A percentile compares a stretch with the other conserved stretches of the same genome.
These are phyloP conservation scores for Macroramphosus scolopax DNA, from an alignment of 2,797 vertebrate species.

Conservation along the genomic window DNA sequence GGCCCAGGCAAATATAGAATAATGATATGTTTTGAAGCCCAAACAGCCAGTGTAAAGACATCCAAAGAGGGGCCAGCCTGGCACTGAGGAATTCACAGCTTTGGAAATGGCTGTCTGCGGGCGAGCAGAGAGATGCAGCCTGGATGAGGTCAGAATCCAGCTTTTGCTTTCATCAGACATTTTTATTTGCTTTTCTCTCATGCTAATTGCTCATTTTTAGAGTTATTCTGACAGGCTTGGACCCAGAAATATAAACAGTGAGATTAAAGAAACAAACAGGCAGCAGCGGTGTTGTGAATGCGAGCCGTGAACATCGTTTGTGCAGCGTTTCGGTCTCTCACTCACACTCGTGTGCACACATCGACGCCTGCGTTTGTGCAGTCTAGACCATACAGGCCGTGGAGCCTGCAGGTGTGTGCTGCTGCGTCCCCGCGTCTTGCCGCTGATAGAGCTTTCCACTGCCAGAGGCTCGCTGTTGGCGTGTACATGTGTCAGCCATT, in stretches of 20 bases:
- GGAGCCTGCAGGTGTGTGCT: conserved; percentile 43
- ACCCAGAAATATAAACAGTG: conserved; percentile 61
- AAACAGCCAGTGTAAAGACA: conserved; percentile 66
- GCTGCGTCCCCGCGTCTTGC: conserved; percentile 24
- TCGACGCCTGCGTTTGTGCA: conserved; percentile 19
- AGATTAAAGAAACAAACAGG: conserved; percentile 66
- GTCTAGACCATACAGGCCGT: conserved; percentile 14
- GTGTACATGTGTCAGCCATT: conserved; percentile 76
- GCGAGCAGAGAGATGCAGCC: conserved; percentile 30
- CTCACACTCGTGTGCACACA: conserved; percentile 8
- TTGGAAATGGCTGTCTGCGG: conserved; percentile 36
- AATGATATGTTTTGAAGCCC: conserved; percentile 67
- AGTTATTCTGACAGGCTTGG: conserved; percentile 56
- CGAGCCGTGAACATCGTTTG: conserved; percentile 32
- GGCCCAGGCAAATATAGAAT: conserved; percentile 67
- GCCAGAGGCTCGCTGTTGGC: conserved; percentile 54
- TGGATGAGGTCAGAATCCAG: conserved; percentile 57
- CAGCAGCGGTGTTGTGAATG: conserved; percentile 38
- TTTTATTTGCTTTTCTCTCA: conserved; percentile 64
- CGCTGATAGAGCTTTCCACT: conserved; percentile 53
- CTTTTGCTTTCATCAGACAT: conserved; percentile 58
- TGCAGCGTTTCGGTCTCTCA: background rate
- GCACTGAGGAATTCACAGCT: conserved; percentile 67
- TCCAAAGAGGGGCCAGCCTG: conserved; percentile 47
- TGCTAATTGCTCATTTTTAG: conserved; percentile 58